Base-by-base conservation (phyloP, 2,113 vertebrate species). In the Passer domesticus region DNA sequence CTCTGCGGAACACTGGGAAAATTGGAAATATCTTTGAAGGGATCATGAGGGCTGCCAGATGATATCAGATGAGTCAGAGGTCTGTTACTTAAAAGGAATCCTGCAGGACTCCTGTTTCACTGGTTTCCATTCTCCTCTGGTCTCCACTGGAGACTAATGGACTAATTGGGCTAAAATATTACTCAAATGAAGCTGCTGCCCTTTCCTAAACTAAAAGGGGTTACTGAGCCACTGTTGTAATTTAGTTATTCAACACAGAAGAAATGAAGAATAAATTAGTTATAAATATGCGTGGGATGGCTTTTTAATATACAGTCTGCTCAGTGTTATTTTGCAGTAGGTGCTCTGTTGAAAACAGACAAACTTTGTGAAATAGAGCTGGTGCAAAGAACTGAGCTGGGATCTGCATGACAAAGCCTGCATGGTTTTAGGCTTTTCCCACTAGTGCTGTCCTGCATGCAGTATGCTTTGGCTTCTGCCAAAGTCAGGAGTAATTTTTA, bases 141-240 rank as follows among this genome's bases (percentile, higher is more conserved):
- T 97, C 97, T 97, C 95, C 97, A 89, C 43, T 96, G 94, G 96
- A 98, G 92, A 97, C 97, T 97, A 97, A 97, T 97, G 97, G 97
- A 96, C 94, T 97, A 96, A 97, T 92, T 95, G 89, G 95, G 95
- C 96, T 96, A 96, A 97, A 98, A 87, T 94, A 97, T 96, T 97
- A 92, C 97, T 97, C 94, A 98, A 97, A 97, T 97, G 97, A 95
- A 97, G 95, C 90, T 91, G 77, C 93, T 96, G 95, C 95, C 91
- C 80, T 95, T 96, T 94, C 84, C 76, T 86, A 97, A 96, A 96
- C 93, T 97, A 97, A 97, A 98, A 98, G 95, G 94, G 88, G 96
- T 97, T 94, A 96, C 97, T 97, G 96, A 97, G 95, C 69, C 59
- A 92, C 89, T 94, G 95, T 95, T 96, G 96, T 97, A 98, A 98